These are phyloP conservation scores for Cataglyphis cursor DNA, from an alignment of 2,888 invertebrate genomes.

Conservation along the genomic window DNA sequence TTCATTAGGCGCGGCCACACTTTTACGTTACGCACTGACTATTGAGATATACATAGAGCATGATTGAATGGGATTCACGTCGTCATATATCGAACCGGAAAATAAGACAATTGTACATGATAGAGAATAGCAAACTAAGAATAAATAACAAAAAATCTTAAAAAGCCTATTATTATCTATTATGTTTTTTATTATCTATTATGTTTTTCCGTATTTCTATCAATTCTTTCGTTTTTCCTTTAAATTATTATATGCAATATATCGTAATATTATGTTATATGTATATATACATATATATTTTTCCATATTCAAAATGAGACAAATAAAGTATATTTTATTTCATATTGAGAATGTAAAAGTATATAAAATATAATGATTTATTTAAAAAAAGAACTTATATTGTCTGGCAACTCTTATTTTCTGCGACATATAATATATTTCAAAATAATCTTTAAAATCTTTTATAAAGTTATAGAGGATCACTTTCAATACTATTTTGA, in stretches of 20 bases:
- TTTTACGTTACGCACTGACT: not conserved
- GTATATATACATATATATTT: too few species aligned
- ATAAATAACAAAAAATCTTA: not conserved
- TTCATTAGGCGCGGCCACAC: not conserved
- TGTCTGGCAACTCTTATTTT: not conserved
- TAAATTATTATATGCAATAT: too few species aligned
- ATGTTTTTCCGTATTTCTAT: not conserved
- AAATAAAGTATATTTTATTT: not conserved
- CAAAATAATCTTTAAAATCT: not conserved
- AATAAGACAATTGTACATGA: not conserved
- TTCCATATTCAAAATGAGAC: not conserved
- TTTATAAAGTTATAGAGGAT: not conserved
- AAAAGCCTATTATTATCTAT: not conserved
- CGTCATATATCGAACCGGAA: not conserved
- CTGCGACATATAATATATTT: not conserved
- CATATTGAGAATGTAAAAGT: not conserved
- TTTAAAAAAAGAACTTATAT: too few species aligned
- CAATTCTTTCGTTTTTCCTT: not conserved
- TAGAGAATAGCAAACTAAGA: not conserved
- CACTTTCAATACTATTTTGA: too few species aligned
- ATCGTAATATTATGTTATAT: too few species aligned
- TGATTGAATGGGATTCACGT: not conserved
- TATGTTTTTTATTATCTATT: too few species aligned
- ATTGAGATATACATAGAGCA: not conserved
- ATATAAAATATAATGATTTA: not conserved